phyloP scores from a whole-genome alignment of 2,113 vertebrate species.

The Tragulus kanchil region DNA sequence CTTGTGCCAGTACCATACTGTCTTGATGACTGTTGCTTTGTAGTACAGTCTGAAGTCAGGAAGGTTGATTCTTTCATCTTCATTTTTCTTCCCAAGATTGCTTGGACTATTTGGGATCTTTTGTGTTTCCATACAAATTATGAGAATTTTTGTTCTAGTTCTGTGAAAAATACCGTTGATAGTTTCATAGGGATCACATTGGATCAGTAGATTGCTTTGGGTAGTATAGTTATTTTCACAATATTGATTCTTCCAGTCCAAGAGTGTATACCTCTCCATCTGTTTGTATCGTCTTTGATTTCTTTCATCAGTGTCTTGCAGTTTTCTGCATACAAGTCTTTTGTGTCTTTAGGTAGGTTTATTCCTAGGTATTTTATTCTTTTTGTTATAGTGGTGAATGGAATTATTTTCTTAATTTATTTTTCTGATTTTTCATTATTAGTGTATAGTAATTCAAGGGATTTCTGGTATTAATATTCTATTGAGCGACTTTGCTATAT shows the following conservation, averaged over 20 bases:
- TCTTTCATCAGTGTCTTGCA: not conserved
- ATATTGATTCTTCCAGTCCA: not conserved
- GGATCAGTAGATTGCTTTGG: not conserved
- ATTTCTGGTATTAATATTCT: not conserved
- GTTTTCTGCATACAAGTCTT: not conserved
- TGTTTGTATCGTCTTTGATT: not conserved
- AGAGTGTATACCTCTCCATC: not conserved
- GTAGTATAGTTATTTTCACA: not conserved
- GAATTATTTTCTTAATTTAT: not conserved
- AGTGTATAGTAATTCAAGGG: not conserved
- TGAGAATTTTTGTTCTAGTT: not conserved
- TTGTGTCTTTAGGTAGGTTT: not conserved
- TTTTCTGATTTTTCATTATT: not conserved
- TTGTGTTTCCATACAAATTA: not conserved
- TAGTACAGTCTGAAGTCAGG: not conserved
- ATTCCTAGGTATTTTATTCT: not conserved
- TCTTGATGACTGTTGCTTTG: not conserved
- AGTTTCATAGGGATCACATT: not conserved
- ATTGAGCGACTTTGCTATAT: not conserved
- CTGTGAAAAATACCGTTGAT: not conserved
- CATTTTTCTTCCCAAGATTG: not conserved
- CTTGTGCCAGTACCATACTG: not conserved
- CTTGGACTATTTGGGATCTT: not conserved
- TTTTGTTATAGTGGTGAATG: not conserved
- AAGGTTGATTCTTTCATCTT: not conserved